These are phyloP conservation scores for Eira barbara DNA, from an alignment of 2,113 vertebrate species.

Conservation along the genomic window DNA sequence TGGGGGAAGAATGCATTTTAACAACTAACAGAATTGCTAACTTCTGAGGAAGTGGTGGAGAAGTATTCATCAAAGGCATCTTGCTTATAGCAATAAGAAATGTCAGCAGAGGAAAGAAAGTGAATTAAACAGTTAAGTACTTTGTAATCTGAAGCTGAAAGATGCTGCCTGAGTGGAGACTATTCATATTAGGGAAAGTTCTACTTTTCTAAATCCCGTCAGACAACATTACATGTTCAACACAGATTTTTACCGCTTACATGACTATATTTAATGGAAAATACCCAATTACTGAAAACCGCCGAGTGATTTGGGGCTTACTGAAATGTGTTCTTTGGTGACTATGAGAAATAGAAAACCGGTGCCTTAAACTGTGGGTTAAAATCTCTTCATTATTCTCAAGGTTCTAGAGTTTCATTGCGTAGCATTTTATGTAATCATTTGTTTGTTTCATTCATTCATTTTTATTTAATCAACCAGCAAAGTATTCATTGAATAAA, in stretches of 20 bases:
- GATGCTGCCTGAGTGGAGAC: neutral
- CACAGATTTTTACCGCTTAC: neutral
- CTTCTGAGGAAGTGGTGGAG: constrained; percentile 2
- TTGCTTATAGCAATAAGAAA: constrained; percentile 44
- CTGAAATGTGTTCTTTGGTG: neutral
- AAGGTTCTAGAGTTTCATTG: neutral
- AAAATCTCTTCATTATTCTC: neutral
- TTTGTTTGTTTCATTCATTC: neutral
- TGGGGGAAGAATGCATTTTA: neutral
- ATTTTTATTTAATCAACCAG: neutral
- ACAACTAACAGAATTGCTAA: constrained; percentile 11
- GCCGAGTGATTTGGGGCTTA: neutral
- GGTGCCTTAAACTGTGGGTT: neutral
- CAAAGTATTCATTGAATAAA: neutral
- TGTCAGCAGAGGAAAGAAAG: constrained; percentile 11
- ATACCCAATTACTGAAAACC: constrained; percentile 13
- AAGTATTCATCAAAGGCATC: constrained; percentile 38
- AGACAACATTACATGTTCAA: neutral
- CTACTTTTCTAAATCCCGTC: neutral
- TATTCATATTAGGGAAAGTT: constrained; percentile 10
- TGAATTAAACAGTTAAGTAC: constrained; percentile 36
- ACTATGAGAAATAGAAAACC: neutral
- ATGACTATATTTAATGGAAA: constrained; percentile 33
- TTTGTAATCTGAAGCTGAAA: constrained; percentile 37
- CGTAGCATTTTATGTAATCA: neutral